Percentiles rank a stretch among this genome's conserved stretches.
phyloP scores from a whole-genome alignment of 2,113 vertebrate genomes.

The Caranx ignobilis region DNA sequence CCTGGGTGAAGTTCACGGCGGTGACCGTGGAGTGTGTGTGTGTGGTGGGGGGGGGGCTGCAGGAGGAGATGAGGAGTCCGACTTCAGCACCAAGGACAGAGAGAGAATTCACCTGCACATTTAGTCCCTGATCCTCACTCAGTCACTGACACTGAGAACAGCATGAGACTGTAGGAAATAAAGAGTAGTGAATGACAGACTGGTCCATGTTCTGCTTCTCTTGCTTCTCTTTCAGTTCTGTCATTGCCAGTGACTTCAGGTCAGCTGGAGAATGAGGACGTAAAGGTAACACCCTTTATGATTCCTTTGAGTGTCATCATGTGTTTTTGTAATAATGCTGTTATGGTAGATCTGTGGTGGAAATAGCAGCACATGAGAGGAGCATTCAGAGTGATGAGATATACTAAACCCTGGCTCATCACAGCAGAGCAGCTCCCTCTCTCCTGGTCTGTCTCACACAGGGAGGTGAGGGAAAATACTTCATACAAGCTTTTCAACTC shows the following conservation, averaged over 20 bases:
- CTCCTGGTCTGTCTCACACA: not conserved
- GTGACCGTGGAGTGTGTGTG: rapidly evolving
- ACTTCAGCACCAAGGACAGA: slow-evolving; percentile 84
- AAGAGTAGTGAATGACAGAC: not conserved
- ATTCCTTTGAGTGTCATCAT: not conserved
- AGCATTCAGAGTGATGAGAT: not conserved
- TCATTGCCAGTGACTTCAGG: slow-evolving; percentile 78
- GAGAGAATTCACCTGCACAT: slow-evolving; percentile 40
- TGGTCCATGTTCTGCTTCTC: not conserved
- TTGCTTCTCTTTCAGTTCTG: slow-evolving; percentile 70
- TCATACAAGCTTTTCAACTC: slow-evolving; percentile 16
- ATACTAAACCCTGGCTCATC: not conserved
- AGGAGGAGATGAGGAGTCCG: slow-evolving; percentile 14
- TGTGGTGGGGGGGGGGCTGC: slow-evolving; percentile 3
- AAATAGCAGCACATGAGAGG: not conserved
- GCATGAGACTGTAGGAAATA: not conserved
- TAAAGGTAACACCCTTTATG: slow-evolving; percentile 71
- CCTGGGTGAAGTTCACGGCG: slow-evolving; percentile 1
- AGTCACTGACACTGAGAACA: not conserved
- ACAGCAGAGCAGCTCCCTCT: not conserved
- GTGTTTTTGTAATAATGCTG: not conserved
- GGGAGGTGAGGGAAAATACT: slow-evolving; percentile 9
- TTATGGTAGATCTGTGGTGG: not conserved
- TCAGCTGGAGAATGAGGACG: slow-evolving; percentile 81
- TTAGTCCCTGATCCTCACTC: not conserved